These are phyloP conservation scores for Psilopsiagon aurifrons DNA, from an alignment of 2,113 vertebrate species.

Conservation along the genomic window DNA sequence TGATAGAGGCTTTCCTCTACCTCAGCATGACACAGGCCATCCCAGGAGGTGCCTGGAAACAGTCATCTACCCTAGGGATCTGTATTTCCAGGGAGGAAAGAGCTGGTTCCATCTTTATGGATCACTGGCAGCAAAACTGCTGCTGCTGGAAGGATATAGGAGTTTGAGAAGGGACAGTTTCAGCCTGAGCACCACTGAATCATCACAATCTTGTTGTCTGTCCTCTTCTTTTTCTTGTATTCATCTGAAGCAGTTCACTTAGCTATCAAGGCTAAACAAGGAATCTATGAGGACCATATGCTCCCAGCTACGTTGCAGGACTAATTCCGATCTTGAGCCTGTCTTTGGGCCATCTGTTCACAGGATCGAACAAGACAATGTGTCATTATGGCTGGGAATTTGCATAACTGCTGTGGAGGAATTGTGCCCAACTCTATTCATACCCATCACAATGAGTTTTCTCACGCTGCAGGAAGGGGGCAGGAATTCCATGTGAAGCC, in stretches of 20 bases:
- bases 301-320: not conserved
- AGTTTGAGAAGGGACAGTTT: not conserved
- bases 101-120: not conserved
- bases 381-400: conserved; percentile 18
- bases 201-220: not conserved
- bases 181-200: not conserved
- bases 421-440: conserved; percentile 5
- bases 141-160: not conserved
- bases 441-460: not conserved
- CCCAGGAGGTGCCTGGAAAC: not conserved
- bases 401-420: not conserved
- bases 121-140: not conserved
- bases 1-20: not conserved
- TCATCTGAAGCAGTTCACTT: not conserved
- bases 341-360: conserved; percentile 27
- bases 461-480: not conserved
- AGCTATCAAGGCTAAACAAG: not conserved
- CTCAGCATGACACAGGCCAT: not conserved
- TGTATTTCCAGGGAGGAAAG: no score
- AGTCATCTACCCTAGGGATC: not conserved
- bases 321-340: not conserved
- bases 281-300: conserved; percentile 33
- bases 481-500: not conserved
- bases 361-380: not conserved
- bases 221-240: not conserved